phyloP scores from a whole-genome alignment of 2,888 invertebrate genomes.

The Prionchulus punctatus region DNA sequence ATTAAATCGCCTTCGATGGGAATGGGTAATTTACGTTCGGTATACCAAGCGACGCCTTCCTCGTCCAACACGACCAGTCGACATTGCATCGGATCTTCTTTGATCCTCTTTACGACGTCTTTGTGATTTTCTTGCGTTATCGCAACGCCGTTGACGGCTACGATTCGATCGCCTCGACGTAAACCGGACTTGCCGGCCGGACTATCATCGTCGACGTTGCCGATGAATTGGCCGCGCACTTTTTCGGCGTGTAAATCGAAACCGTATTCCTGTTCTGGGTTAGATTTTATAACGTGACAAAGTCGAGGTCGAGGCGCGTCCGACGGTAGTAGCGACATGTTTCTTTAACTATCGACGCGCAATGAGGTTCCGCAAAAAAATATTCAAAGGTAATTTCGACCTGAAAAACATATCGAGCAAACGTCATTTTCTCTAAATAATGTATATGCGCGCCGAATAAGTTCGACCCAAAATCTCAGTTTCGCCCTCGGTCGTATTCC shows the following conservation, averaged over 20 bases:
- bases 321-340: background rate
- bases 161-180: conserved; percentile 23
- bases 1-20: background rate
- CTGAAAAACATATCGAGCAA: too few species aligned
- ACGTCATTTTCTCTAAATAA: too few species aligned
- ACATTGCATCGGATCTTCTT: conserved; percentile 67
- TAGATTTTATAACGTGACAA: conserved; percentile 78
- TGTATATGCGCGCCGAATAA: too few species aligned
- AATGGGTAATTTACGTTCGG: conserved; percentile 34
- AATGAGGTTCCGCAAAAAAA: background rate
- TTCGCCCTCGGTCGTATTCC: too few species aligned
- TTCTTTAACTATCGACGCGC: background rate
- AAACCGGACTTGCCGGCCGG: conserved; percentile 22
- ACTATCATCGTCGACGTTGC: conserved; percentile 20
- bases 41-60: conserved; percentile 55
- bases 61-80: conserved; percentile 67
- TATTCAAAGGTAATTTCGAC: background rate
- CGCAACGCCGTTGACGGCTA: conserved; percentile 27
- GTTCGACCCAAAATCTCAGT: too few species aligned
- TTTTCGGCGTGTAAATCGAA: conserved; percentile 96
- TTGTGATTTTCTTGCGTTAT: conserved; percentile 24
- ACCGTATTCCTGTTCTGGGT: conserved; percentile 81
- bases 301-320: conserved; percentile 43
- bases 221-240: conserved; percentile 38
- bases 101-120: conserved; percentile 60